A percentile compares a stretch with the other conserved stretches of the same genome.
Conservation (phyloP, 2,113 vertebrate genomes). For the Clupea harengus region DNA sequence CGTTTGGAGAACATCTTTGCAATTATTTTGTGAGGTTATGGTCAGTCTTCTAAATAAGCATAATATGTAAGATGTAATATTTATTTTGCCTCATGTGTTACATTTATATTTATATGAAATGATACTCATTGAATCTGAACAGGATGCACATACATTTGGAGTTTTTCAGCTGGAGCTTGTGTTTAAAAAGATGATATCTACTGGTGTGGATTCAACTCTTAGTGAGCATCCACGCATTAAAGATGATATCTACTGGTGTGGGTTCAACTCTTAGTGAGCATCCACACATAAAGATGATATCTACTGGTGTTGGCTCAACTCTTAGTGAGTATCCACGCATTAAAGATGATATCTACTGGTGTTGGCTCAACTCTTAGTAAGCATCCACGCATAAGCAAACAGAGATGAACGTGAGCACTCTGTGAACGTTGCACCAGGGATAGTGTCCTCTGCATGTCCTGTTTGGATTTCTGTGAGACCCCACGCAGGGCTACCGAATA, state of each 20-base stretch:
- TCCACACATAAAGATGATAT: too few relatives aligned
- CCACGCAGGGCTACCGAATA: background rate
- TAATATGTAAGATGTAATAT: background rate
- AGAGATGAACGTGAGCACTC: background rate
- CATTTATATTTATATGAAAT: background rate
- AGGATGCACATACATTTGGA: background rate
- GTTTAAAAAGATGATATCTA: background rate
- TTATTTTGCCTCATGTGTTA: background rate
- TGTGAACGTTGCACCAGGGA: background rate
- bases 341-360: too few relatives aligned
- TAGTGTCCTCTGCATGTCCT: background rate
- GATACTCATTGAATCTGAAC: background rate
- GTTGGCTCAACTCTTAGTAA: too few relatives aligned
- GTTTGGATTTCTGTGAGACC: background rate
- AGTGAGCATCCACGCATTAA: background rate
- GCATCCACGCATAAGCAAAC: too few relatives aligned
- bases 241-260: too few relatives aligned
- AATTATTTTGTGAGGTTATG: too few relatives aligned
- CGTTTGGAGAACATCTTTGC: too few relatives aligned
- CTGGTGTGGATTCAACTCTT: background rate
- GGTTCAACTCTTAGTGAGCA: too few relatives aligned
- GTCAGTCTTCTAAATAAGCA: too few relatives aligned
- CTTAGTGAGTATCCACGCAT: too few relatives aligned
- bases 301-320: too few relatives aligned
- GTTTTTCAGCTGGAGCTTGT: background rate